Conservation (phyloP, 2,113 vertebrate genomes). For the Oryzias celebensis region DNA sequence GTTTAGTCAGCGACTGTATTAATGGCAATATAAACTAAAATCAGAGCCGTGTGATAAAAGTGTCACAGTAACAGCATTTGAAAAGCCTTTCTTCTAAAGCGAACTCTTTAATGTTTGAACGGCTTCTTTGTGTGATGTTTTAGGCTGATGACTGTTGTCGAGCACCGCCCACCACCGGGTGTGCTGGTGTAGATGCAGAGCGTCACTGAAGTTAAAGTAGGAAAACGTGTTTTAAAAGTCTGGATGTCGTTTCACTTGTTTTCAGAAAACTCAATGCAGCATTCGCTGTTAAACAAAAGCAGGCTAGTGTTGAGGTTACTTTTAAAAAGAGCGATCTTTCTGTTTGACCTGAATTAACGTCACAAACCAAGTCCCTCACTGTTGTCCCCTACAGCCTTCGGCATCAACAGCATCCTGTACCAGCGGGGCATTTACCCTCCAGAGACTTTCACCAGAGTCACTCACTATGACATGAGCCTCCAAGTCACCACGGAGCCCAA, state of each 20-base stretch:
- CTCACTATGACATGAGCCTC: conserved; percentile 92
- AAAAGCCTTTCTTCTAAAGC: neutral
- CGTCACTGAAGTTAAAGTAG: neutral
- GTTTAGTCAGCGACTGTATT: too few species aligned
- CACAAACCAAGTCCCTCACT: neutral
- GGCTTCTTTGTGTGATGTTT: too few species aligned
- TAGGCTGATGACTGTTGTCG: too few species aligned
- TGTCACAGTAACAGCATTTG: too few species aligned
- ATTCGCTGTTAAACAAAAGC: too few species aligned
- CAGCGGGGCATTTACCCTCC: conserved; percentile 95
- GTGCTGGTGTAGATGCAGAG: neutral
- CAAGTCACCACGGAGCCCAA: conserved; percentile 87
- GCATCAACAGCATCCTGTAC: conserved; percentile 97
- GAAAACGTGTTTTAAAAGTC: neutral
- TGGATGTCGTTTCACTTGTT: too few species aligned
- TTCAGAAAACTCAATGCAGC: neutral
- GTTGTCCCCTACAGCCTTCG: conserved; percentile 79
- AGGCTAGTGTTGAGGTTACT: too few species aligned
- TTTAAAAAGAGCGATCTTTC: too few species aligned
- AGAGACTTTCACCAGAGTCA: conserved; percentile 89
- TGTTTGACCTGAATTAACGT: neutral
- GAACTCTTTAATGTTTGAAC: neutral
- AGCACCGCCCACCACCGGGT: conserved; percentile 1
- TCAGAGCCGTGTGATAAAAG: too few species aligned
- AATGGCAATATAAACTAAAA: too few species aligned